Base-by-base conservation (phyloP, 30 jellyfish, hydroid and myxozoan species). In the Pelagia noctiluca region DNA sequence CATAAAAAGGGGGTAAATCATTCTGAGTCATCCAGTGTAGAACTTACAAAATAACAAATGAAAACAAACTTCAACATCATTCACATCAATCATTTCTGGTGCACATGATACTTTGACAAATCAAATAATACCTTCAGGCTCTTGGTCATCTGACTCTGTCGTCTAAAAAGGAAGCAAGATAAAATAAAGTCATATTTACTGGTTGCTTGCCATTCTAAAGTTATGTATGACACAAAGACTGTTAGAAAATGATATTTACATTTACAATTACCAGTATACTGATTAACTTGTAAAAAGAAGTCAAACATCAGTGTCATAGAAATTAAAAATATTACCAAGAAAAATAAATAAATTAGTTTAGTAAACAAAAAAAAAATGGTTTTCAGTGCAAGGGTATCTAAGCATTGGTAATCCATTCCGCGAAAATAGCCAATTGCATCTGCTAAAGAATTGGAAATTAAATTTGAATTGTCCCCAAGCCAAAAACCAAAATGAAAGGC, bases 51-150 rank as follows among this genome's bases (percentile, higher is more conserved):
- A 16, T 54, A 21, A 54, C 3, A 54, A 8, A 4, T 54, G 25
- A 4, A 5, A 21, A 8, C n/a, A 8, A 32, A 4, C n/a, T 16
- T 16, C n/a, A 54, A 4, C 25, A 16, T 21, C 24, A 4, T 54
- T 21, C 23, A 16, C 71, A 16, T 21, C 24, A 8, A 54, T 16
- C 25, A 4, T 16, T 21, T 26, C 10, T 8, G 25, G 71, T 54
- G 25, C n/a, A 16, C 24, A 5, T 21, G 25, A 21, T 16, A 32
- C 3, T 16, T 32, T 54, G 10, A 26, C 3, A 16, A 32, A 16
- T 33, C 10, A 0, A 30, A 34, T 33, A 90, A 50, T 32, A 87
- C 96, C 96, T 2, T 64, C 96, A 30, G 54, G 90, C 25, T 87
- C 96, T 35, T 52, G 90, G 22, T 87, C 90, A 26, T 87, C 85